A percentile compares a stretch with the other conserved stretches of the same genome.
phyloP scores from a whole-genome alignment of 2,113 vertebrate species.

The Cochlearius cochlearius region DNA sequence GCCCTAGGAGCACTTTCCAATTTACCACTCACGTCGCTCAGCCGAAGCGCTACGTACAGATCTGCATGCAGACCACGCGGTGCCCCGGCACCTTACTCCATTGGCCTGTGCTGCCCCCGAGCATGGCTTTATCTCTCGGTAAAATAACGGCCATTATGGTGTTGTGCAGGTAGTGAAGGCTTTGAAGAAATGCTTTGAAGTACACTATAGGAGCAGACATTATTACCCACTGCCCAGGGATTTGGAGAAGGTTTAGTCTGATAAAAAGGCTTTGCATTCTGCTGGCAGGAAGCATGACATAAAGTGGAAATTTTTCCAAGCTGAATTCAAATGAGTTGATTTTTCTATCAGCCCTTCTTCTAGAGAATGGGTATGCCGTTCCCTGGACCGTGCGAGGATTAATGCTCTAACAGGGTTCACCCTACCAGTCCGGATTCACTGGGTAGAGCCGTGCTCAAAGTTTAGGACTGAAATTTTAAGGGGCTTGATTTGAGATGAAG shows the following conservation, averaged over 20 bases:
- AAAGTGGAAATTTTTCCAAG: slow-evolving; percentile 44
- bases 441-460: background rate
- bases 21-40: background rate
- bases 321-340: slow-evolving; percentile 52
- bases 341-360: slow-evolving; percentile 19
- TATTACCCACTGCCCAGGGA: slow-evolving; percentile 52
- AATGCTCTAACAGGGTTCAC: background rate
- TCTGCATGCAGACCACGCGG: background rate
- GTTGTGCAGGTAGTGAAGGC: background rate
- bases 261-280: slow-evolving; percentile 55
- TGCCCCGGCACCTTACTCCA: background rate
- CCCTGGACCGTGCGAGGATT: background rate
- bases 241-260: slow-evolving; percentile 45
- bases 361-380: background rate
- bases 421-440: background rate
- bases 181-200: slow-evolving; percentile 55
- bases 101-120: background rate
- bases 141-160: slow-evolving; percentile 41
- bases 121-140: background rate
- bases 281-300: slow-evolving; percentile 39
- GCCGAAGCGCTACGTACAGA: rapidly evolving
- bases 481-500: background rate
- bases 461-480: background rate
- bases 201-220: slow-evolving; percentile 5
- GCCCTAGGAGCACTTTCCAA: background rate